These are phyloP conservation scores for Porites australiensis DNA, from an alignment of 64 coral and sea anemone genomes.

Conservation along the genomic window DNA sequence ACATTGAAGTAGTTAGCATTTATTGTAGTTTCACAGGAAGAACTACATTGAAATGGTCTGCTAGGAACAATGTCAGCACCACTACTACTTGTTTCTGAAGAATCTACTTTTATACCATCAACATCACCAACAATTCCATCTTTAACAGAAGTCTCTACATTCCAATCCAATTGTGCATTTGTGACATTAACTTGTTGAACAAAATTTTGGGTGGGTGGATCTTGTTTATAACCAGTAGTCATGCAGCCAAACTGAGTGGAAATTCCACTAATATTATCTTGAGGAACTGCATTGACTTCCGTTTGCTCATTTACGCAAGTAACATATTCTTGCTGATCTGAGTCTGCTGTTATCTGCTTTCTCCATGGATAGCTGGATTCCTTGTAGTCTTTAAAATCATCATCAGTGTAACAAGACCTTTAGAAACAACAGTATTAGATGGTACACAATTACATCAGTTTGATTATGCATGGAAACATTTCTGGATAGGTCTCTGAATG, in stretches of 20 bases:
- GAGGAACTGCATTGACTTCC: neutral
- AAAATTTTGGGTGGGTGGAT: neutral
- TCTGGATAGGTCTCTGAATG: no score
- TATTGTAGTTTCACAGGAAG: neutral
- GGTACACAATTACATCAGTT: no score
- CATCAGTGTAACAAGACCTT: slow-evolving; percentile 64
- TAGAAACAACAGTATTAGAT: neutral
- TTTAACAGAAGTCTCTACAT: neutral
- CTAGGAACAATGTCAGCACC: neutral
- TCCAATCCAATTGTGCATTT: neutral
- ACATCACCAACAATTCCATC: neutral
- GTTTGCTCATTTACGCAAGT: neutral
- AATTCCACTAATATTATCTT: neutral
- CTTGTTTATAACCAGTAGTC: neutral
- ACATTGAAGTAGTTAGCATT: neutral
- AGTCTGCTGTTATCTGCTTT: neutral
- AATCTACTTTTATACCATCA: neutral
- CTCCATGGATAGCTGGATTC: slow-evolving; percentile 56
- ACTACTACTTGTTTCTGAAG: neutral
- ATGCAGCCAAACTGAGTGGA: neutral
- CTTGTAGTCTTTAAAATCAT: slow-evolving; percentile 57
- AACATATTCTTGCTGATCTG: neutral
- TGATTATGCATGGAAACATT: no score
- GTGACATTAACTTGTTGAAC: neutral
- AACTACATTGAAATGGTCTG: neutral